These are phyloP conservation scores for Colletes collaris DNA, from an alignment of 2,888 invertebrate species.

Conservation along the genomic window DNA sequence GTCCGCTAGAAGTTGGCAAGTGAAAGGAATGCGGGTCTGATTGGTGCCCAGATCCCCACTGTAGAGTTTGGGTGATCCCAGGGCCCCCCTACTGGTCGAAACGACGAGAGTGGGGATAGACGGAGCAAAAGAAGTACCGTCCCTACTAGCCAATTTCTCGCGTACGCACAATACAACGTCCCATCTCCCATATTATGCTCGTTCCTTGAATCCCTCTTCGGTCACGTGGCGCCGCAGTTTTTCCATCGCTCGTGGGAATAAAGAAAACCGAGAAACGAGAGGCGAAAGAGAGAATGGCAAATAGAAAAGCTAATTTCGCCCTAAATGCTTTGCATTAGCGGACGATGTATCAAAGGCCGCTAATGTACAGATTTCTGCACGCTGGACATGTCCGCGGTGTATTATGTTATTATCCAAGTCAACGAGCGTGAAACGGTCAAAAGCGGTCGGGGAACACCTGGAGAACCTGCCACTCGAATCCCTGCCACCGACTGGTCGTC, in stretches of 20 bases:
- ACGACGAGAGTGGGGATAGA: no score
- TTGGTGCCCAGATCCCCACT: no score
- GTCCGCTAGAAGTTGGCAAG: no score
- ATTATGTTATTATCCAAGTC: constrained; percentile 76
- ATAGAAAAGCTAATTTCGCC: constrained; percentile 57
- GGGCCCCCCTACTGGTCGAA: no score
- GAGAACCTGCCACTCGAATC: constrained; percentile 61
- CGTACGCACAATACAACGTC: no score
- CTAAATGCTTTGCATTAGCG: constrained; percentile 62
- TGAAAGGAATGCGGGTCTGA: no score
- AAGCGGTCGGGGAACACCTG: constrained; percentile 64
- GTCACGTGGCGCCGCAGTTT: not conserved
- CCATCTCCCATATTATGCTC: no score
- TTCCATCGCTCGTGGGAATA: constrained; percentile 7
- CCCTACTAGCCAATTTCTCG: no score
- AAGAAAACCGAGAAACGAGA: not conserved
- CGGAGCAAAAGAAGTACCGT: no score
- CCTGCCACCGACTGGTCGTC: constrained; percentile 27
- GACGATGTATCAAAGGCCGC: constrained; percentile 72
- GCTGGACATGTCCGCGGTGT: constrained; percentile 68
- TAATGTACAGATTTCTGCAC: constrained; percentile 65
- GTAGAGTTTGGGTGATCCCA: no score
- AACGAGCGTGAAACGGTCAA: constrained; percentile 75
- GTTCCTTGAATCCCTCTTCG: not conserved
- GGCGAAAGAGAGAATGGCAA: not conserved